Evolutionary conservation across 2,888 invertebrate genomes (phyloP), one percentile per base, ranked within the genome.

Genomic region (Rugalucina vietnamica): DNA sequence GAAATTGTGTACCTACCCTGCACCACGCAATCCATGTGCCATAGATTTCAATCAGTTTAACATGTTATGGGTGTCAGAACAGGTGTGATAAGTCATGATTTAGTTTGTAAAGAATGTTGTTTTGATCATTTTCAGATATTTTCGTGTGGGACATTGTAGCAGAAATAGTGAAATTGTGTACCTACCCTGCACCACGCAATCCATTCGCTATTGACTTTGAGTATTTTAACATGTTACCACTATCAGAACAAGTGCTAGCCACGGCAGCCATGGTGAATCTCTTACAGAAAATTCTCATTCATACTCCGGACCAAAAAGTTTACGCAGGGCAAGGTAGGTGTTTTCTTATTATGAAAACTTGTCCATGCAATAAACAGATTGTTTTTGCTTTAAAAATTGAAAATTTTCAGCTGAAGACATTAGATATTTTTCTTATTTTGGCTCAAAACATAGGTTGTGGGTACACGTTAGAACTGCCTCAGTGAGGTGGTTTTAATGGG

Each of bases 191-290:
- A 5, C 93, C 93, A 0, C 81, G 86, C 14, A 93, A 93, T 77
- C 93, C 93, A 4, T 93, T 93, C 85, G 91, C 90, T 65, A 89
- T 93, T 32, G 93, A 93, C 81, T 89, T 92, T 83, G 88, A 91
- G 18, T 92, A 91, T 74, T 91, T 93, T 54, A 84, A 88, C n/a
- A 82, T 84, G 65, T 85, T 93, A 36, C 87, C 92, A 2, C 75
- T 90, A 1, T 77, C 88, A 29, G 91, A 93, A 74, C 84, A 85
- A 32, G 88, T 93, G 21, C 81, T 93, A 32, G 84, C 91, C n/a
- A 89, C 93, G 0, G 93, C 89, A 0, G 91, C 93, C 77, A 92
- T 93, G 91, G 84, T 92, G 21, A 81, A 86, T 43, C 85, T 84
- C 27, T 84, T 93, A 74, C 92, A 93, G 87, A 91, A 90, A 77